Evolutionary conservation across 2,888 invertebrate species (phyloP), one percentile per base, ranked within the genome.

Genomic region (Meghimatium bilineatum): DNA sequence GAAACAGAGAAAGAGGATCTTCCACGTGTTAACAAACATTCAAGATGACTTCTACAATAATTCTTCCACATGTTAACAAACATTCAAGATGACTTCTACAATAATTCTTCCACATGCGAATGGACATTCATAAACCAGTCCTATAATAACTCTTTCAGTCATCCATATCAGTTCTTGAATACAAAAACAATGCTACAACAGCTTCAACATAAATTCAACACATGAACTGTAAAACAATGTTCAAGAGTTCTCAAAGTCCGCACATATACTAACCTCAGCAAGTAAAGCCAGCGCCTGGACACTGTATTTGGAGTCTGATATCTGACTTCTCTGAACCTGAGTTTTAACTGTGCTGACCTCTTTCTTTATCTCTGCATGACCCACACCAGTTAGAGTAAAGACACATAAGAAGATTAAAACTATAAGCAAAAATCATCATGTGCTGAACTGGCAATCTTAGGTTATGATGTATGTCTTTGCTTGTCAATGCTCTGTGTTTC

Each of bases 221-320:
- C 44, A 44, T 44, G 12, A 8, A 8, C 6, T 44, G 12, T 12
- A 44, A 56, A 17, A 6, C 20, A 20, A 17, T 56, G 17, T 12
- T 23, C 23, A 14, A 20, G 23, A 17, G 56, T 56, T 56, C 3
- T 23, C 56, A 56, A 17, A 56, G 56, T 56, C 20, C 20, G 17
- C 2, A 56, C n/a, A 26, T n/a, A 63, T 63, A 63, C 88, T 84
- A 87, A 94, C 94, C 92, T 96, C 96, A 0, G 97, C 96, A 74
- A 95, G 94, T 3, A 96, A 95, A 89, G 96, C 95, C 91, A 97
- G 96, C 1, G 97, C 97, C 93, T 97, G 96, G 44, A 97, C 96
- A 56, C 87, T 86, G 85, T 86, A 85, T 49, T 86, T 86, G 23
- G 86, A 86, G 34, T 86, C 86, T n/a, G 84, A 85, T 29, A 75